Conservation (phyloP, 2,113 vertebrate species). For the Stercorarius parasiticus region DNA sequence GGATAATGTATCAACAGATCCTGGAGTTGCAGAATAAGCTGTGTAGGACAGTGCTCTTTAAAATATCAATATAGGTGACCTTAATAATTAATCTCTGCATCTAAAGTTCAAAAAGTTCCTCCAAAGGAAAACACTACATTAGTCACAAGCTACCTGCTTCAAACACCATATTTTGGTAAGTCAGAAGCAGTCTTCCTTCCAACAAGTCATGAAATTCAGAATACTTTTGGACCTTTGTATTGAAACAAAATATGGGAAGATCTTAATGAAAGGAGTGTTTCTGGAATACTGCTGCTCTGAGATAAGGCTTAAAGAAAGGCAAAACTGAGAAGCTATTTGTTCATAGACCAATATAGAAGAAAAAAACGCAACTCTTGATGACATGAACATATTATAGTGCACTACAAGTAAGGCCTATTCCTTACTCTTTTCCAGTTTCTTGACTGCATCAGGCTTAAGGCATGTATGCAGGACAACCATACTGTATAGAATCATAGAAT, state of each 20-base stretch:
- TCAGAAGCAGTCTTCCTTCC: background rate
- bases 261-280: background rate
- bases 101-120: background rate
- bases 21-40: background rate
- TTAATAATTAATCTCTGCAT: background rate
- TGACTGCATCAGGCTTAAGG: background rate
- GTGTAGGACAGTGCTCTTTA: background rate
- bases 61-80: background rate
- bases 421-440: background rate
- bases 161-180: background rate
- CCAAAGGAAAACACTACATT: background rate
- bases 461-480: background rate
- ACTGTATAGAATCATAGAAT: background rate
- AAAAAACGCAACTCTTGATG: background rate
- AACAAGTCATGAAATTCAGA: background rate
- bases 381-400: background rate
- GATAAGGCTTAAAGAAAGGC: background rate
- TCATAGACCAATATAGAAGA: background rate
- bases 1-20: background rate
- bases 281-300: background rate
- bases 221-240: background rate
- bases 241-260: background rate
- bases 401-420: background rate
- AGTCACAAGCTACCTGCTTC: background rate
- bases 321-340: background rate